Base-by-base conservation (phyloP, 2,888 invertebrate genomes). In the Tanypteryx hageni region DNA sequence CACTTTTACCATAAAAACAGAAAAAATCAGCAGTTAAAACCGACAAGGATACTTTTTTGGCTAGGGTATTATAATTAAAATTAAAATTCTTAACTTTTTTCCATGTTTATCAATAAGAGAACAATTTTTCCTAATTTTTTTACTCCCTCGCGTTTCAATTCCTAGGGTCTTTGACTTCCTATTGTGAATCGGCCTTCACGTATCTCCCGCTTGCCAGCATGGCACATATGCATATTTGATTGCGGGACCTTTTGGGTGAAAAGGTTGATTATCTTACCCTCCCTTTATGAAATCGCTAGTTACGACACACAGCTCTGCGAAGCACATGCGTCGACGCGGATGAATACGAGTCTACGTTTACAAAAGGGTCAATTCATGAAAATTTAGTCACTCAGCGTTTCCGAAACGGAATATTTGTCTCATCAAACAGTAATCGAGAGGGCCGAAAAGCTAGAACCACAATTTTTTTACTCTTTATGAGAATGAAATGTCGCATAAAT, bases 241-340 rank as follows among this genome's bases (percentile, higher is more conserved):
- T 76, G 22, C 13, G 22, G 27, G 76, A 76, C 76, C 76, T 22
- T 27, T 76, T 27, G 76, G 13, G 11, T 18, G 22, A 68, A 22
- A 68, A 68, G 44, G 44, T 44, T 44, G 44, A 64, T n/a, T 14
- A n/a, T 64, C 14, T 64, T 64, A 22, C 27, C 68, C 22, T 22
- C 22, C 68, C 68, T 76, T 27, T 27, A 27, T 76, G 76, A 76
- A 76, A 76, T 22, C 22, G 76, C 76, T 76, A 76, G 76, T 76
- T 76, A 76, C 22, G 76, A 76, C 27, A 76, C 22, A 27, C 18
- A 22, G 68, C 18, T 44, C 44, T 44, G 44, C 44, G 44, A 44
- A 44, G 44, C 68, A 27, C 76, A 27, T 76, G 11, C 76, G 22
- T n/a, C 22, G 27, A 27, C 13, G 22, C 22, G 27, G 76, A 22